Evolutionary conservation across 1,140 invertebrate species (phyloP).

Genomic region (Panonychus citri): DNA sequence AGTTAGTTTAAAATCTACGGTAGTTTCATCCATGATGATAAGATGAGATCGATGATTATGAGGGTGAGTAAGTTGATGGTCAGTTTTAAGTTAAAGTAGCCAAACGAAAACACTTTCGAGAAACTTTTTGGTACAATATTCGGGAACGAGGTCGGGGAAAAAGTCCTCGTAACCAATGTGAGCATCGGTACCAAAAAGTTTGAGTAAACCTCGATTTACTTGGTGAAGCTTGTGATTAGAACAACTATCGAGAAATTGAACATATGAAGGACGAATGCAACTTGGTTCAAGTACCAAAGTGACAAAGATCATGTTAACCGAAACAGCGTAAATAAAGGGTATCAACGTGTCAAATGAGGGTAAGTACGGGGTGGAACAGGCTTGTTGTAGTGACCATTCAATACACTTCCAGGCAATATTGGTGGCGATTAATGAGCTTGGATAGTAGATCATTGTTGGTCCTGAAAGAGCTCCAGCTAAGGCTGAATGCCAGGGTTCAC

Average conservation of each 20-base stretch:
- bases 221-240: conserved; percentile 37
- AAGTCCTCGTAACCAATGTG: conserved; percentile 13
- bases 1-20: no score
- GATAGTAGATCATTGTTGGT: conserved; percentile 10
- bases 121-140: conserved; percentile 11
- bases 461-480: conserved; percentile 12
- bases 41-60: no score
- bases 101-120: conserved; percentile 16
- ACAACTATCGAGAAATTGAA: conserved; percentile 46
- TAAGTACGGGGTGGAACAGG: conserved; percentile 3
- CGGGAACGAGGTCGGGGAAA: conserved; percentile 13
- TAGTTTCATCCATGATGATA: no score
- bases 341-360: conserved; percentile 27
- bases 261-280: conserved; percentile 51
- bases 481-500: conserved; percentile 4
- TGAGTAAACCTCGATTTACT: conserved; percentile 13
- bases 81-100: conserved; percentile 1
- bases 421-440: conserved; percentile 9
- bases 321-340: conserved; percentile 44
- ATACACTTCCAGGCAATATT: conserved; percentile 14
- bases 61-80: no score
- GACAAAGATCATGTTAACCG: conserved; percentile 53
- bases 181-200: conserved; percentile 15
- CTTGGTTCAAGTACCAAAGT: conserved; percentile 47
- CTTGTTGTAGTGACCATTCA: conserved; percentile 5